phyloP scores from a whole-genome alignment of 2,888 invertebrate species.

The Seira musarum region DNA sequence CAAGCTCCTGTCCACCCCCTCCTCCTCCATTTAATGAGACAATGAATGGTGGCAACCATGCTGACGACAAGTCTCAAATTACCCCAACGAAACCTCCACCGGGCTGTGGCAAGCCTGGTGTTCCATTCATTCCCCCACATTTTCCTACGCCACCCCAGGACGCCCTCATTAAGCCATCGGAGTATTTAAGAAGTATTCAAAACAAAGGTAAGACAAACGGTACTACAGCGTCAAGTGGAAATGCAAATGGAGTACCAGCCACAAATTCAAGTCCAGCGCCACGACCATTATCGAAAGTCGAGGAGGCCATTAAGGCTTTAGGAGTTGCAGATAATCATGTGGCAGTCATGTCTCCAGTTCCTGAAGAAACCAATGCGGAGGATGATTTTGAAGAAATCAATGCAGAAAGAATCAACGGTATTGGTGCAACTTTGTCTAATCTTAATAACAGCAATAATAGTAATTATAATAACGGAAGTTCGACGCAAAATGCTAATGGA shows the following conservation, averaged over 20 bases:
- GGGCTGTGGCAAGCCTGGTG: conserved; percentile 57
- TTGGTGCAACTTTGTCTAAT: conserved; percentile 28
- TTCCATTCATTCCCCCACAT: conserved; percentile 93
- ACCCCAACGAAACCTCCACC: conserved; percentile 46
- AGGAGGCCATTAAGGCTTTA: conserved; percentile 63
- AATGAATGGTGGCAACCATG: conserved; percentile 21
- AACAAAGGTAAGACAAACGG: conserved; percentile 65
- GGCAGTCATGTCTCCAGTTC: conserved; percentile 61
- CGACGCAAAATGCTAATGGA: conserved; percentile 25
- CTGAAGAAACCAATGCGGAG: conserved; percentile 65
- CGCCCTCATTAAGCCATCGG: conserved; percentile 92
- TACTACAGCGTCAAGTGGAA: conserved; percentile 20
- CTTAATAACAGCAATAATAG: conserved; percentile 38
- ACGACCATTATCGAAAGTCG: conserved; percentile 59
- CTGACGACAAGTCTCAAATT: conserved; percentile 43
- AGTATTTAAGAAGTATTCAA: conserved; percentile 90
- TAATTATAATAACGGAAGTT: conserved; percentile 48
- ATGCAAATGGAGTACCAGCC: neutral
- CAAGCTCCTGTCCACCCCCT: conserved; percentile 63
- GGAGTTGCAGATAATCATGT: conserved; percentile 60
- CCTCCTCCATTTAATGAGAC: conserved; percentile 47
- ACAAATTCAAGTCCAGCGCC: conserved; percentile 12
- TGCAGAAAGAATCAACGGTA: conserved; percentile 63
- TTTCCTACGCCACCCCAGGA: conserved; percentile 84
- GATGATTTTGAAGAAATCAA: conserved; percentile 68